Base-by-base conservation (phyloP, 2,113 vertebrate species). In the Lepus europaeus region DNA sequence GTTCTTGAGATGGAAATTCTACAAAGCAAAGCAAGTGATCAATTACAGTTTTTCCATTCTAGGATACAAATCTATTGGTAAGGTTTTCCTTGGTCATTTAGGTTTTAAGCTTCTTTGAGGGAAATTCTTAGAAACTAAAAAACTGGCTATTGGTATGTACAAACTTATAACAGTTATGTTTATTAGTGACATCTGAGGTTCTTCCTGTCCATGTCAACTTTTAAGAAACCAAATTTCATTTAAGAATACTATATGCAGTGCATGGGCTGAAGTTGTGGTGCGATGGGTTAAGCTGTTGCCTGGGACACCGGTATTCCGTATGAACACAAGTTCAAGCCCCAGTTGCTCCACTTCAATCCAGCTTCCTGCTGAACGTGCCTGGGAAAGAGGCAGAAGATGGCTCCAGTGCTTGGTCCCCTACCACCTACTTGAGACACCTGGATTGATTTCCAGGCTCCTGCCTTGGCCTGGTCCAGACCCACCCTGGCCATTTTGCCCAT, bases 91-190 rank as follows among this genome's bases (percentile, higher is more conserved):
- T 25, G 5, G 25, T 91, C 77, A 36, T 31, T 78, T 83, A 63
- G 80, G 29, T 61, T 88, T 93, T 79, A 83, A 84, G 49, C 17
- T 25, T 87, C 49, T 82, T 82, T 39, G 77, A 93, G 63, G 77
- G n/a, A 33, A 73, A 90, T 20, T 74, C 90, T 93, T 84, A 79
- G 85, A 93, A 91, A 80, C 17, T 36, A 68, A 53, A 80, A 91
- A 80, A 36, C 61, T 89, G 39, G 14, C 11, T 16, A 82, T 73
- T 49, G 53, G 10, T 92, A 20, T 66, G n/a, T 59, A 77, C 7
- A 2, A 63, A 49, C 39, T 91, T 70, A 20, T 85, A 91, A 61
- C 20, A 68, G 5, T 72, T 78, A 13, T 87, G 7, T 73, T 91
- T 33, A 64, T 81, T 87, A 36, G 59, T 66, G 63, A 11, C 51